A percentile compares a stretch with the other conserved stretches of the same genome.
These are phyloP conservation scores for Bombus vancouverensis DNA, from an alignment of 1,140 invertebrate genomes.

Conservation along the genomic window DNA sequence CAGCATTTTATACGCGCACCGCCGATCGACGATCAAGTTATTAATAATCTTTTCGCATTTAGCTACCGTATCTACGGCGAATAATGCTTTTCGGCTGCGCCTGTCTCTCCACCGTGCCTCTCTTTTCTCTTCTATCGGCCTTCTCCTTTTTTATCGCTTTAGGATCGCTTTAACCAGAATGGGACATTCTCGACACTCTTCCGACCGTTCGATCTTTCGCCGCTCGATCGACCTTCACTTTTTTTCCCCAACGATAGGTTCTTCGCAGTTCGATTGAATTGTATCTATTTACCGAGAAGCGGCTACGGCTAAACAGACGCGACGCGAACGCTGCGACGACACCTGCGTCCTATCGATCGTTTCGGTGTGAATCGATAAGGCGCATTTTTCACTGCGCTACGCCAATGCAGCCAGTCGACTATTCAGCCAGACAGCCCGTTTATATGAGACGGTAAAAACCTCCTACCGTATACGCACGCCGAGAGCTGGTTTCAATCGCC, in stretches of 20 bases:
- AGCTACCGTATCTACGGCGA: constrained; percentile 58
- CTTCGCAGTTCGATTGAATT: not conserved
- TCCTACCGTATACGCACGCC: constrained; percentile 57
- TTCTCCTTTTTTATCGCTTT: no score
- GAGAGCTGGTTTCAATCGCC: constrained; percentile 63
- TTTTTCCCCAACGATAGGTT: not conserved
- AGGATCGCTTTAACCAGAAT: no score
- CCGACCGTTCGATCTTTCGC: not conserved
- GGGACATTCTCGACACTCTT: no score
- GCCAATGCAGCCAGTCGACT: constrained; percentile 49
- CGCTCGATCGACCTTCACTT: not conserved
- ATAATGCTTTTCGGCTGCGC: constrained; percentile 49
- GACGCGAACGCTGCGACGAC: not conserved
- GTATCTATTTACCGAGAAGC: not conserved
- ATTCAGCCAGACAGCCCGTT: constrained; percentile 57
- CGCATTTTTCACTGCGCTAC: constrained; percentile 31
- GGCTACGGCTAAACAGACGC: no score
- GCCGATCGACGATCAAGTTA: constrained; percentile 66
- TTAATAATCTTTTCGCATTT: constrained; percentile 69
- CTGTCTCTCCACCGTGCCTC: not conserved
- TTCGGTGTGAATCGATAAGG: not conserved
- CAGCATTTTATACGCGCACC: constrained; percentile 58
- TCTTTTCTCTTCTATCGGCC: no score
- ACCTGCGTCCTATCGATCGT: not conserved
- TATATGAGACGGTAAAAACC: constrained; percentile 64